phyloP scores from a whole-genome alignment of 2,888 invertebrate species.

The Thymelicus sylvestris region DNA sequence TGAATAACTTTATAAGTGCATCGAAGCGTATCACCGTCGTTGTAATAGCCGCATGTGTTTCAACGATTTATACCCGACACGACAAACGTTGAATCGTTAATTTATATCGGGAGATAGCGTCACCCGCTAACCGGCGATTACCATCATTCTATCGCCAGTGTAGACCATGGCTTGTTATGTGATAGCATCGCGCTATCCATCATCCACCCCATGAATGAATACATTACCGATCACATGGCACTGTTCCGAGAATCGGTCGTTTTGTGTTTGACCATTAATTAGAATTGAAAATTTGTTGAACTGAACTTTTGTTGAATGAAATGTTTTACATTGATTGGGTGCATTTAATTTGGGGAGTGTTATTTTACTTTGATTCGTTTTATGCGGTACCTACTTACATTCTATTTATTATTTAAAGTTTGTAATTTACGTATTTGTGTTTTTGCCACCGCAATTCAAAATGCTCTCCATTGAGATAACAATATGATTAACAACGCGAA shows the following conservation, averaged over 20 bases:
- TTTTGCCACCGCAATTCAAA: too few relatives aligned
- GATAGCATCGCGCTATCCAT: slow-evolving; percentile 54
- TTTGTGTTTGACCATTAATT: slow-evolving; percentile 30
- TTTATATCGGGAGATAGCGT: slow-evolving; percentile 71
- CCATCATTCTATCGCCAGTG: slow-evolving; percentile 49
- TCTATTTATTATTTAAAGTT: too few relatives aligned
- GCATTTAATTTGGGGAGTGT: slow-evolving; percentile 1
- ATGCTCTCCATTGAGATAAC: neutral
- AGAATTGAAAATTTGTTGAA: slow-evolving; percentile 27
- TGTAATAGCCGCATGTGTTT: slow-evolving; percentile 45
- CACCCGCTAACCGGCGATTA: slow-evolving; percentile 63
- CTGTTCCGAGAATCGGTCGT: slow-evolving; percentile 26
- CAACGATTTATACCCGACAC: slow-evolving; percentile 62
- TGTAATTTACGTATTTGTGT: too few relatives aligned
- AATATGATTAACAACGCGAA: slow-evolving; percentile 22
- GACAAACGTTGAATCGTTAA: slow-evolving; percentile 60
- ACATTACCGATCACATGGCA: slow-evolving; percentile 31
- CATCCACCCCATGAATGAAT: slow-evolving; percentile 44
- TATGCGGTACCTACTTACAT: too few relatives aligned
- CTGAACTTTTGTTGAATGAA: slow-evolving; percentile 13
- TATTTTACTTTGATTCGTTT: neutral
- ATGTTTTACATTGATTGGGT: slow-evolving; percentile 16
- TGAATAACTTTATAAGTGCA: slow-evolving; percentile 40
- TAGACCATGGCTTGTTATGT: slow-evolving; percentile 44
- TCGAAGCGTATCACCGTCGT: slow-evolving; percentile 36